phyloP scores from a whole-genome alignment of 2,113 vertebrate species.

The Crotophaga sulcirostris region DNA sequence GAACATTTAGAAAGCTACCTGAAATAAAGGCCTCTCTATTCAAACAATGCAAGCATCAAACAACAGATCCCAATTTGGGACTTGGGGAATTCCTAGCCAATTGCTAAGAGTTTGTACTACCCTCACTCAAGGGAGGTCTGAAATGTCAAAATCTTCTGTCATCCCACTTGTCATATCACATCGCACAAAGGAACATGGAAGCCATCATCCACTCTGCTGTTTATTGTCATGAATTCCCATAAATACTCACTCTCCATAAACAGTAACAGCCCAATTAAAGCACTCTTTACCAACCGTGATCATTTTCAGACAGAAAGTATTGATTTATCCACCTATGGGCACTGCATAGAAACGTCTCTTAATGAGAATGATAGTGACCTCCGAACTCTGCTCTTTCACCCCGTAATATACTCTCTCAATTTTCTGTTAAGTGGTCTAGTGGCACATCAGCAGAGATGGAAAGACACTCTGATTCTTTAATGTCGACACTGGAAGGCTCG shows the following conservation, averaged over 20 bases:
- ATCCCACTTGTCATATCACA: conserved; percentile 41
- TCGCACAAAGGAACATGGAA: conserved; percentile 56
- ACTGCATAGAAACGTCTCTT: conserved; percentile 75
- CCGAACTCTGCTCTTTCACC: conserved; percentile 73
- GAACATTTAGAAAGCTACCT: neutral
- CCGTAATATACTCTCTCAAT: conserved; percentile 73
- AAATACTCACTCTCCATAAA: conserved; percentile 66
- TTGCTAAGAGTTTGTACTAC: neutral
- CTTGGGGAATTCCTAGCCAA: conserved; percentile 1
- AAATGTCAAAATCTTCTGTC: conserved; percentile 67
- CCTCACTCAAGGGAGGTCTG: conserved; percentile 39
- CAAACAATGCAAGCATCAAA: neutral
- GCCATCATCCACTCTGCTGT: conserved; percentile 45
- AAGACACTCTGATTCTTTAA: conserved; percentile 62
- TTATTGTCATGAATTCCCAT: conserved; percentile 64
- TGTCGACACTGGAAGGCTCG: conserved; percentile 55
- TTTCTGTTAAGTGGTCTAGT: conserved; percentile 74
- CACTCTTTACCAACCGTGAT: conserved; percentile 71
- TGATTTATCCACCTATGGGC: conserved; percentile 70
- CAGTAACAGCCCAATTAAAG: conserved; percentile 76
- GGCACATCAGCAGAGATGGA: conserved; percentile 68
- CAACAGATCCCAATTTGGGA: neutral
- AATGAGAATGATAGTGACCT: conserved; percentile 77
- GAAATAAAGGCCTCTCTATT: neutral
- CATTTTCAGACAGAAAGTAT: conserved; percentile 76